Conservation (phyloP, 2,113 vertebrate species). For the Gymnogyps californianus region DNA sequence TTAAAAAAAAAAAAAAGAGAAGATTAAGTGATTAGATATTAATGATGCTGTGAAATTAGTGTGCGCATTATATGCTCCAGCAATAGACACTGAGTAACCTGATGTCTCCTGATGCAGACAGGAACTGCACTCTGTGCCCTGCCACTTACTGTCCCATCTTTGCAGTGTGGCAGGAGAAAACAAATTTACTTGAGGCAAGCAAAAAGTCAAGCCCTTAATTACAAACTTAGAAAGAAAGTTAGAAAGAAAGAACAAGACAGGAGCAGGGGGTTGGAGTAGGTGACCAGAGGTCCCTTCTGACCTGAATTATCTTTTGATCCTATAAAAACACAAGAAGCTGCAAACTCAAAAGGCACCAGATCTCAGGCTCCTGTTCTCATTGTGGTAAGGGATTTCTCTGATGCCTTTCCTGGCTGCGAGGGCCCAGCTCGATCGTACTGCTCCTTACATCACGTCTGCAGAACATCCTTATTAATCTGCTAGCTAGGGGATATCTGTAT, state of each 20-base stretch:
- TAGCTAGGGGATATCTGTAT: too few species aligned
- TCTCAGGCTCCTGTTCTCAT: not conserved
- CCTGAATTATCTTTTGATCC: not conserved
- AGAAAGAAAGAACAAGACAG: not conserved
- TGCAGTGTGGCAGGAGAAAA: not conserved
- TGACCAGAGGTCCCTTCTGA: not conserved
- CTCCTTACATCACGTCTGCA: not conserved
- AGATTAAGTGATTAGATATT: not conserved
- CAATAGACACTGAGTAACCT: not conserved
- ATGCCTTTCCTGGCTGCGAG: not conserved
- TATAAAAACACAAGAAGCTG: not conserved
- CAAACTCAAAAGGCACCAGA: not conserved
- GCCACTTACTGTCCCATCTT: not conserved
- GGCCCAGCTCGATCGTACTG: fast-evolving
- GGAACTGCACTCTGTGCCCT: not conserved
- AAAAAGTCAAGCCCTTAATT: not conserved
- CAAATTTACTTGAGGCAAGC: not conserved
- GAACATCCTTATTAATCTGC: not conserved
- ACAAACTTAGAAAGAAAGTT: not conserved
- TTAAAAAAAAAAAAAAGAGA: not conserved
- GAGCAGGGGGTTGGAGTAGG: not conserved
- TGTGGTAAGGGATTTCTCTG: not conserved
- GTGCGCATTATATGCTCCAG: fast-evolving
- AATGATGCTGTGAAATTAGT: not conserved
- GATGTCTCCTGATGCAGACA: fast-evolving